Evolutionary conservation across 2,888 invertebrate genomes (phyloP).

Genomic region (Autographa pulchrina): DNA sequence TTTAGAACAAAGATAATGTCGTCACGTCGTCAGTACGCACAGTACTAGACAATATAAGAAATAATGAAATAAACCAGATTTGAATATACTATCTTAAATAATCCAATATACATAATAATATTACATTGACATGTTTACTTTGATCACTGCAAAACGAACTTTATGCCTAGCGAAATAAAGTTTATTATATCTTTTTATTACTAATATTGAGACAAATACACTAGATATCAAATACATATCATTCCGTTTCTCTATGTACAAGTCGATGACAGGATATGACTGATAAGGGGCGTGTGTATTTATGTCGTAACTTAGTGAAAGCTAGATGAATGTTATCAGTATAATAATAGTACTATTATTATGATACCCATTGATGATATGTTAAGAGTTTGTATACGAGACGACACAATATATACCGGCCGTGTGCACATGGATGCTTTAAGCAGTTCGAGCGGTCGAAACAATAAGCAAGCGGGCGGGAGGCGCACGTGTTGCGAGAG

Average conservation of each 20-base stretch:
- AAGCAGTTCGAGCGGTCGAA: no score
- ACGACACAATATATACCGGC: not conserved
- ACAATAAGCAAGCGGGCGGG: no score
- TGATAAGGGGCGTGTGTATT: conserved; percentile 26
- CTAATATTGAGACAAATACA: not conserved
- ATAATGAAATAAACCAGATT: no score
- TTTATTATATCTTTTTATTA: not conserved
- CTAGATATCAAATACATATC: not conserved
- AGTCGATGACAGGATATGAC: conserved; percentile 27
- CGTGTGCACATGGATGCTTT: no score
- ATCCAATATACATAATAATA: no score
- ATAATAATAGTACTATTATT: not conserved
- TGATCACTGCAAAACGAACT: not conserved
- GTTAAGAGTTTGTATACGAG: no score
- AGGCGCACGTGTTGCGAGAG: no score
- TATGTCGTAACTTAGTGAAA: conserved; percentile 36
- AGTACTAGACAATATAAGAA: no score
- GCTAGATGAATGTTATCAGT: conserved; percentile 39
- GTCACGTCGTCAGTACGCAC: no score
- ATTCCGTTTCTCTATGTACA: not conserved
- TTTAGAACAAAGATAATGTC: no score
- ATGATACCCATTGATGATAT: not conserved
- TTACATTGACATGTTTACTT: no score
- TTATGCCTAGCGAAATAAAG: not conserved
- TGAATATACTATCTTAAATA: no score